Conservation (phyloP, 1,140 invertebrate genomes). For the Antheraea mylitta region DNA sequence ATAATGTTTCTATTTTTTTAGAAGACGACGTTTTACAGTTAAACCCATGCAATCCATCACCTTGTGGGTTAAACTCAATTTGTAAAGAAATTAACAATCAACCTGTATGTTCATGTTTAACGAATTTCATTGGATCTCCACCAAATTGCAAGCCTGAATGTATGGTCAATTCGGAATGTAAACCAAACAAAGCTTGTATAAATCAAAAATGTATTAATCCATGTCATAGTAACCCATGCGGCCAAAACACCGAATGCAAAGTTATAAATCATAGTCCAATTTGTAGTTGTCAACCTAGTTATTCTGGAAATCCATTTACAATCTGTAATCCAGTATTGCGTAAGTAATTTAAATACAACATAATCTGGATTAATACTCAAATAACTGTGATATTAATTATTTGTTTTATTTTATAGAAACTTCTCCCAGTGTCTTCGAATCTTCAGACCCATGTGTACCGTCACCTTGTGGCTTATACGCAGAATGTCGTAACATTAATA, state of each 20-base stretch:
- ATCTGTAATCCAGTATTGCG: constrained; percentile 79
- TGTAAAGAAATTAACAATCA: constrained; percentile 69
- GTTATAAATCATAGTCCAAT: constrained; percentile 81
- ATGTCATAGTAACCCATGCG: constrained; percentile 78
- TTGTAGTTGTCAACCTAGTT: constrained; percentile 79
- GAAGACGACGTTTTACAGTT: constrained; percentile 41
- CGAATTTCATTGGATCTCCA: constrained; percentile 79
- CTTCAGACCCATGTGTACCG: constrained; percentile 85
- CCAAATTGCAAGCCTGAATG: constrained; percentile 82
- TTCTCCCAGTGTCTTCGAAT: constrained; percentile 42
- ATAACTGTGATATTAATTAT: constrained; percentile 12
- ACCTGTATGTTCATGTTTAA: constrained; percentile 82
- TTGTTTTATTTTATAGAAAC: constrained; percentile 45
- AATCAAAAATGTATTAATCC: constrained; percentile 83
- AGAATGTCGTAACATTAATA: constrained; percentile 82
- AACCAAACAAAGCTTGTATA: constrained; percentile 80
- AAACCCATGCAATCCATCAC: constrained; percentile 80
- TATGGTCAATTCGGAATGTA: constrained; percentile 82
- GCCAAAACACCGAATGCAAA: constrained; percentile 78
- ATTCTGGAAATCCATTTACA: constrained; percentile 81
- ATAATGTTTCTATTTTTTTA: constrained; percentile 36
- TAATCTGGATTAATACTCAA: not conserved
- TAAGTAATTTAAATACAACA: constrained; percentile 75
- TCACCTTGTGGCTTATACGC: constrained; percentile 90
- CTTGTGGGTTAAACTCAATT: constrained; percentile 60